These are phyloP conservation scores for Planiliza haematocheilus DNA, from an alignment of 2,113 vertebrate genomes.

Conservation along the genomic window DNA sequence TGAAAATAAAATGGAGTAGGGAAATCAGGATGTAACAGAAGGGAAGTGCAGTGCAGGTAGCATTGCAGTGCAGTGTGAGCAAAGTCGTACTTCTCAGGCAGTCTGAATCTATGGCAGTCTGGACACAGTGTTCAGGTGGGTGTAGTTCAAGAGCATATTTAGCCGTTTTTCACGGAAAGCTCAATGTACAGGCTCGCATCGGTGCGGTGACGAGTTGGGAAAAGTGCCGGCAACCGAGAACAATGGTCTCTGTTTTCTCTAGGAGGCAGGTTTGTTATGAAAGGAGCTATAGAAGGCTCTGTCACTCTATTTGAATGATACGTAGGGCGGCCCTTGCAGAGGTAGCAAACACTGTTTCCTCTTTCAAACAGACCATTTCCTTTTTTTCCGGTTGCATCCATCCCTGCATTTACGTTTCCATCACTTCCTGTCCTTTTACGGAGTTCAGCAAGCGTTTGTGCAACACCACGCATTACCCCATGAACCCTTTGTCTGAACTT, in stretches of 20 bases:
- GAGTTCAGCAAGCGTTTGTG: slow-evolving; percentile 34
- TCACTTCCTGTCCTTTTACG: slow-evolving; percentile 42
- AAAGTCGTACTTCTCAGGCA: slow-evolving; percentile 26
- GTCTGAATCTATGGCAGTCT: slow-evolving; percentile 30
- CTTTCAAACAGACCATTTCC: not conserved
- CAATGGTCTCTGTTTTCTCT: slow-evolving; percentile 17
- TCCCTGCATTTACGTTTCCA: not conserved
- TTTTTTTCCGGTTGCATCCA: not conserved
- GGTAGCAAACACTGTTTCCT: not conserved
- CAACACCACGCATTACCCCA: not conserved
- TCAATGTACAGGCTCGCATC: slow-evolving; percentile 4
- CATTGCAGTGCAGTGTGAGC: not conserved
- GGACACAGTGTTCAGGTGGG: slow-evolving; percentile 14
- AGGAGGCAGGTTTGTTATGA: slow-evolving; percentile 8
- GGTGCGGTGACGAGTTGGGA: not conserved
- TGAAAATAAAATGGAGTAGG: not conserved
- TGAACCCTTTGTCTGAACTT: not conserved
- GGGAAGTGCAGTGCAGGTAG: not conserved
- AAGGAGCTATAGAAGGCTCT: slow-evolving; percentile 2
- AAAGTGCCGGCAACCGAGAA: slow-evolving; percentile 17
- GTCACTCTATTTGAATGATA: slow-evolving; percentile 23
- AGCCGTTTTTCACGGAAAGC: not conserved
- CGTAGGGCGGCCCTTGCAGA: slow-evolving; percentile 22
- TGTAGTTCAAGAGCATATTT: slow-evolving; percentile 16
- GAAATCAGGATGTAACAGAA: not conserved